Evolutionary conservation across 2,113 vertebrate genomes (phyloP).

Genomic region (Phoxinus phoxinus): DNA sequence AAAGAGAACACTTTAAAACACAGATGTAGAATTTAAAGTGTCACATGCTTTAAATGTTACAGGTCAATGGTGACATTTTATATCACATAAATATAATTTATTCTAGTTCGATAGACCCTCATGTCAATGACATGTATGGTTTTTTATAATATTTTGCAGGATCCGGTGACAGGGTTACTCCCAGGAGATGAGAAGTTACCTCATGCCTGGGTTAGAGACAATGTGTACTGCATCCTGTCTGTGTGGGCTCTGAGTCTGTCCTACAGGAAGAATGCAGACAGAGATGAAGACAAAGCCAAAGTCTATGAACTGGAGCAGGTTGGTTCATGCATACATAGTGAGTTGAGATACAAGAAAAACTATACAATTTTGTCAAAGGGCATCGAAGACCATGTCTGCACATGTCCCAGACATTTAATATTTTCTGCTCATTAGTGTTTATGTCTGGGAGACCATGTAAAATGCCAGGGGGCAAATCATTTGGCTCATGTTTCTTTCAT

Average conservation of each 20-base stretch:
- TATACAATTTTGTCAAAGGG: slow-evolving; percentile 4
- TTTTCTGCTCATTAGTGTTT: slow-evolving; percentile 42
- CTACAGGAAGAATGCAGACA: slow-evolving; percentile 94
- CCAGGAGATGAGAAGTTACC: slow-evolving; percentile 84
- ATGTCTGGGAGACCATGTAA: slow-evolving; percentile 31
- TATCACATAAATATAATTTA: not conserved
- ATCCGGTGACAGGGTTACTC: slow-evolving; percentile 91
- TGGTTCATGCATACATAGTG: not conserved
- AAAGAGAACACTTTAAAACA: not conserved
- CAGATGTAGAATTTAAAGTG: not conserved
- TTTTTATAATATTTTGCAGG: slow-evolving; percentile 69
- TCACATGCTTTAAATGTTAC: not conserved
- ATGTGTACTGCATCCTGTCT: slow-evolving; percentile 90
- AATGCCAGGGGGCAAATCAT: slow-evolving; percentile 50
- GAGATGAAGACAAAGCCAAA: slow-evolving; percentile 96
- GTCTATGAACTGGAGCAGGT: slow-evolving; percentile 97
- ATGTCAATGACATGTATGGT: not conserved
- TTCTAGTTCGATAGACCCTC: not conserved
- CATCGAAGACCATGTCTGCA: not conserved
- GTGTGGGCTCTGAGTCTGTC: slow-evolving; percentile 95
- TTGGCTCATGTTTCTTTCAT: slow-evolving; percentile 53
- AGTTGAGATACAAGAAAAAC: not conserved
- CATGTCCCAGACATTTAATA: not conserved
- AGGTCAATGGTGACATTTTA: not conserved
- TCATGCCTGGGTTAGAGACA: slow-evolving; percentile 94